phyloP scores from a whole-genome alignment of 2,888 invertebrate species.

The Lapara coniferarum region DNA sequence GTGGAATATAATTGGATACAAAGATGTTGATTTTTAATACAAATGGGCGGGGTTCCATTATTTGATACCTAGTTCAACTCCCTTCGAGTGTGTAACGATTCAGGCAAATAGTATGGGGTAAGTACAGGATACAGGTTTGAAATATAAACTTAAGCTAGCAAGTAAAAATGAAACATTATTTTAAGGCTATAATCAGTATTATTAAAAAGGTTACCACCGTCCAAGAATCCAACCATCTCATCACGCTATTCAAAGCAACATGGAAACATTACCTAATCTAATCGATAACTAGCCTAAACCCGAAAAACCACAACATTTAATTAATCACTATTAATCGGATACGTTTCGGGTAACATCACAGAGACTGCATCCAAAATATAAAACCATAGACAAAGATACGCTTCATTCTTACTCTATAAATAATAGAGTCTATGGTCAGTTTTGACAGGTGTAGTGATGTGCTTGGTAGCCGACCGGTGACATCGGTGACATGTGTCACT shows the following conservation, averaged over 20 bases:
- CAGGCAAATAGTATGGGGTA: too few species aligned
- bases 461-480: slow-evolving; percentile 45
- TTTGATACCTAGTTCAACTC: too few species aligned
- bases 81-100: too few species aligned
- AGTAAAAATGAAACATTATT: too few species aligned
- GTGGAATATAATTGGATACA: too few species aligned
- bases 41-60: too few species aligned
- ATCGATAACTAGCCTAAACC: slow-evolving; percentile 17
- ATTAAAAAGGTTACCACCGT: too few species aligned
- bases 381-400: not conserved
- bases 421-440: slow-evolving; percentile 37
- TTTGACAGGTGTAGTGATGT: slow-evolving; percentile 38
- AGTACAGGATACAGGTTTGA: too few species aligned
- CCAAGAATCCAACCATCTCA: not conserved
- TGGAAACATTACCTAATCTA: slow-evolving; percentile 8
- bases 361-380: not conserved
- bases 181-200: too few species aligned
- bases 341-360: slow-evolving; percentile 29
- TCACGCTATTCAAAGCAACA: slow-evolving; percentile 1
- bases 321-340: slow-evolving; percentile 29
- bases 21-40: too few species aligned
- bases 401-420: slow-evolving; percentile 36
- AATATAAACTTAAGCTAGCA: too few species aligned
- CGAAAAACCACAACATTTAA: slow-evolving; percentile 25
- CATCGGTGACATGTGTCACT: slow-evolving; percentile 72